Percentiles rank a stretch among this genome's conserved stretches.
Conservation (phyloP, 2,888 invertebrate genomes). For the Brachypterus glaber region DNA sequence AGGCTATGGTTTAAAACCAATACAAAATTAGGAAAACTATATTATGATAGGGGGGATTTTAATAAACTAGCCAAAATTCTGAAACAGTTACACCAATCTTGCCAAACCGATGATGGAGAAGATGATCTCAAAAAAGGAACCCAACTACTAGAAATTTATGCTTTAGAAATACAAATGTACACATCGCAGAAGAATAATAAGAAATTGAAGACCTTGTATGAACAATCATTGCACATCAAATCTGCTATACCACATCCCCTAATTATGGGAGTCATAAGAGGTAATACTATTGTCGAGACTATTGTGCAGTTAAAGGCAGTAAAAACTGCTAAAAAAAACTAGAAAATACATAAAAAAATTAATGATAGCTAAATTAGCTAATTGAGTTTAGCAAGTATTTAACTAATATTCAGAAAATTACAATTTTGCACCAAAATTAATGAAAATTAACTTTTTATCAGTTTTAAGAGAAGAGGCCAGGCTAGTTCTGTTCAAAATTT, state of each 20-base stretch:
- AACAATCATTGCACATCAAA: slow-evolving; percentile 96
- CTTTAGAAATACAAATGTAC: slow-evolving; percentile 99
- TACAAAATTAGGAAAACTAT: slow-evolving; percentile 95
- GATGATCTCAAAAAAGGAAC: slow-evolving; percentile 97
- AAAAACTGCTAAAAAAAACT: too few relatives aligned
- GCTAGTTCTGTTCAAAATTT: too few relatives aligned
- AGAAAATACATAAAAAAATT: too few relatives aligned
- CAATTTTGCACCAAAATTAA: too few relatives aligned
- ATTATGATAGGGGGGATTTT: slow-evolving; percentile 93
- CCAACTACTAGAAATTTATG: slow-evolving; percentile 95
- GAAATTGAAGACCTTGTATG: slow-evolving; percentile 90
- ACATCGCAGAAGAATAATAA: slow-evolving; percentile 99
- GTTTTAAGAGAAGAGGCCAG: too few relatives aligned
- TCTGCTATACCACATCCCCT: slow-evolving; percentile 99
- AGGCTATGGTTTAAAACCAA: slow-evolving; percentile 99
- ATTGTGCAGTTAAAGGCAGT: too few relatives aligned
- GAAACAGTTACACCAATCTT: slow-evolving; percentile 94
- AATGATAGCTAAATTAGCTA: too few relatives aligned
- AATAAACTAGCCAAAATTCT: slow-evolving; percentile 91
- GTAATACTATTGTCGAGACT: too few relatives aligned
- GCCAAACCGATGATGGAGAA: slow-evolving; percentile 96
- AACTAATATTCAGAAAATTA: too few relatives aligned
- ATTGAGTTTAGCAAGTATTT: too few relatives aligned
- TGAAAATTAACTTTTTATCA: too few relatives aligned
- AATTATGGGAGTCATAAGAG: slow-evolving; percentile 98